phyloP scores from a whole-genome alignment of 2,888 invertebrate species.

The Hirtodrosophila duncani region DNA sequence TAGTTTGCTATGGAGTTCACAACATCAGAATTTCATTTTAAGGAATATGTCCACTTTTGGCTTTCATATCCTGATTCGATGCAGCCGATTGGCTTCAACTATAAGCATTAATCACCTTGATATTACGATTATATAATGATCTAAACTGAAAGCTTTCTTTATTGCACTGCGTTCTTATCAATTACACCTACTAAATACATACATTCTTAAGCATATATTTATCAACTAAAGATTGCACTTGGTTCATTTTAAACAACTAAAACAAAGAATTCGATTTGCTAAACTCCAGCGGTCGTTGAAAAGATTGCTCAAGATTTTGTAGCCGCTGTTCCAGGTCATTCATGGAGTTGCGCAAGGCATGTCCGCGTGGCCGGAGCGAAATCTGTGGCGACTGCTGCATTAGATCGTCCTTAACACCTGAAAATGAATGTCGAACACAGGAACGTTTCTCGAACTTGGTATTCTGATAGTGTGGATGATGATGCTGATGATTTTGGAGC shows the following conservation, averaged over 20 bases:
- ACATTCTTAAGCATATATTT: too few species aligned
- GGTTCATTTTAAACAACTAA: slow-evolving; percentile 40
- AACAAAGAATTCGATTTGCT: slow-evolving; percentile 73
- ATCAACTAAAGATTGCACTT: slow-evolving; percentile 53
- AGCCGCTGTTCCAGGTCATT: slow-evolving; percentile 77
- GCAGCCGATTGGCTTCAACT: too few species aligned
- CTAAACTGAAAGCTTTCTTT: slow-evolving; percentile 51
- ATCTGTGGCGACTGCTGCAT: slow-evolving; percentile 76
- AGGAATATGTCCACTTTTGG: too few species aligned
- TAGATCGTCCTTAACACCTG: slow-evolving; percentile 77
- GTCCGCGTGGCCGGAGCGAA: slow-evolving; percentile 74
- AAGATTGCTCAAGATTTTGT: slow-evolving; percentile 77
- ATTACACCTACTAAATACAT: slow-evolving; percentile 28
- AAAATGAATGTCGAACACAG: slow-evolving; percentile 77
- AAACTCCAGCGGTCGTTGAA: slow-evolving; percentile 74
- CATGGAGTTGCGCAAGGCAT: slow-evolving; percentile 77
- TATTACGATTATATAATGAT: too few species aligned
- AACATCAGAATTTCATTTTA: too few species aligned
- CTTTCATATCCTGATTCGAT: too few species aligned
- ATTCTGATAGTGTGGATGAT: slow-evolving; percentile 73
- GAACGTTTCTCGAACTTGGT: slow-evolving; percentile 75
- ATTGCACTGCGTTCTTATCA: slow-evolving; percentile 58
- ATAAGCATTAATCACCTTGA: too few species aligned
- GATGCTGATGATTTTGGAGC: slow-evolving; percentile 55
- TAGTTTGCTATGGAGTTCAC: too few species aligned